A percentile compares a stretch with the other conserved stretches of the same genome.
These are phyloP conservation scores for Villa cingulata DNA, from an alignment of 2,888 invertebrate genomes.

Conservation along the genomic window DNA sequence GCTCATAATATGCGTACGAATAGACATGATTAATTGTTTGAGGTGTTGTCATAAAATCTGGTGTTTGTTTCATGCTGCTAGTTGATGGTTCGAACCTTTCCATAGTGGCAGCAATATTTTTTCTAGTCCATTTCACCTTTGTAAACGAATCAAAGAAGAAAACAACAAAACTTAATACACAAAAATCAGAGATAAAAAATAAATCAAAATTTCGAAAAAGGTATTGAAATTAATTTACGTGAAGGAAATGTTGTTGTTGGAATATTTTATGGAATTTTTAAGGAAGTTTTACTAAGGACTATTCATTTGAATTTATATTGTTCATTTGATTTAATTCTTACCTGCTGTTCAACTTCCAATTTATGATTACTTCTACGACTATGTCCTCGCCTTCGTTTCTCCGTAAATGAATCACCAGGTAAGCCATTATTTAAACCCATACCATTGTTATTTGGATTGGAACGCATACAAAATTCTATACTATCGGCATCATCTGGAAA, in stretches of 20 bases:
- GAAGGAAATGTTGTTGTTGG: no score
- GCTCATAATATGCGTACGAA: conserved; percentile 73
- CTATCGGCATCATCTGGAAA: conserved; percentile 34
- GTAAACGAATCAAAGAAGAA: no score
- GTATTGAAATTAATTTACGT: no score
- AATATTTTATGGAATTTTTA: no score
- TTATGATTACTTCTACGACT: conserved; percentile 33
- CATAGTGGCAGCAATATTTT: conserved; percentile 51
- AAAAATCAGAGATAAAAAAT: no score
- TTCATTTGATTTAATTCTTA: conserved; percentile 13
- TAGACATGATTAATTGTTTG: conserved; percentile 44
- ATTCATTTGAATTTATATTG: no score
- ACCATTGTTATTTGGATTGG: conserved; percentile 23
- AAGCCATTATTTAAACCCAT: conserved; percentile 25
- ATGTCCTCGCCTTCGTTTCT: conserved; percentile 29
- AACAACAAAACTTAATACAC: no score
- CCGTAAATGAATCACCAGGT: conserved; percentile 25
- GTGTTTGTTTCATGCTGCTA: conserved; percentile 9
- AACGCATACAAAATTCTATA: conserved; percentile 33
- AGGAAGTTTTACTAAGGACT: no score
- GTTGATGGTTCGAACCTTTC: conserved; percentile 45
- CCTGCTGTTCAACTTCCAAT: conserved; percentile 34
- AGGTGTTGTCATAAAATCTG: conserved; percentile 1
- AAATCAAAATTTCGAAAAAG: no score
- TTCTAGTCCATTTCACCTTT: conserved; percentile 48